Evolutionary conservation across 2,888 invertebrate genomes (phyloP), one percentile per base, ranked within the genome.

Genomic region (Ophioninae sp.): DNA sequence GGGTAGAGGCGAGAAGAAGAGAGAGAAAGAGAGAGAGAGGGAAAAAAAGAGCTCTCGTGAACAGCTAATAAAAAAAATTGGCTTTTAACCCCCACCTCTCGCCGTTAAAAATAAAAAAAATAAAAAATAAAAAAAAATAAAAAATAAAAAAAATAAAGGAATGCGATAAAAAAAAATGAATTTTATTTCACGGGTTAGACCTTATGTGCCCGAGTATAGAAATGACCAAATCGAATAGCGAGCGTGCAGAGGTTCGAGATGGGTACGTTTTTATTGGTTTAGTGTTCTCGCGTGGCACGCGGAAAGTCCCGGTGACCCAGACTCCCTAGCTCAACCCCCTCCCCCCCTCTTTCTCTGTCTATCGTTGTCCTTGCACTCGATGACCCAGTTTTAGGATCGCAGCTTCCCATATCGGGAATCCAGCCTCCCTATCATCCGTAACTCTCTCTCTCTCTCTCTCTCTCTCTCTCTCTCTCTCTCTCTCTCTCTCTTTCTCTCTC

Each of bases 341-440:
- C 22, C 22, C 61, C 17, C 44, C n/a, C 56, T 13, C 58, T 8
- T 2, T 22, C 58, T 30, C 56, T 58, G 8, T 44, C 79, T 58
- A 58, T 23, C 59, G 86, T 87, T 89, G 91, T 92, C 91, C 92
- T 91, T 91, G 92, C 89, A 90, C 91, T 89, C 88, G 79, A 84
- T 90, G 91, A 89, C 92, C 92, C 83, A 91, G 82, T 91, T 92
- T 89, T 79, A 80, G 78, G 82, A 82, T 81, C 68, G 75, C 77
- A 78, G 81, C 61, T 56, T 78, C 77, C 78, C 74, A 74, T 69
- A 74, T 74, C 77, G 77, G 69, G 58, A 83, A 77, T 65, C 65
- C 59, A 63, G 79, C 71, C 13, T 64, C 22, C 56, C 71, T 56
- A 44, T 51, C 74, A 68, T 61, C 68, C 69, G 68, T 73, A n/a